Evolutionary conservation across 2,113 vertebrate genomes (phyloP).

Genomic region (Peromyscus maniculatus): DNA sequence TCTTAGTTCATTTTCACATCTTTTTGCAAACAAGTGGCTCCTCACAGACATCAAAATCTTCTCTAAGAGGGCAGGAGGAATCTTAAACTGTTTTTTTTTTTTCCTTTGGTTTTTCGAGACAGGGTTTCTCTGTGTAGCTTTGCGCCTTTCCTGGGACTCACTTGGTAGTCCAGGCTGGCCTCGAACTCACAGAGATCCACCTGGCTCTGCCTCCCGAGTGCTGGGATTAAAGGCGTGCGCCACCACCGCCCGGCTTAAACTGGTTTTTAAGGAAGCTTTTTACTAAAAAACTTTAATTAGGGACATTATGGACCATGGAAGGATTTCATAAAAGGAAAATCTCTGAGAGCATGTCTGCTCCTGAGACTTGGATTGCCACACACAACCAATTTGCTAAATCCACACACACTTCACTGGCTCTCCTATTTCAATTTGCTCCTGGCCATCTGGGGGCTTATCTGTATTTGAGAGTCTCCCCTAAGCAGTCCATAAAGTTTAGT

Average conservation of each 20-base stretch:
- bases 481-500: conserved; percentile 25
- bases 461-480: conserved; percentile 50
- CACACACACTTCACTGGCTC: not conserved
- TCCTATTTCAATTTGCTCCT: conserved; percentile 4
- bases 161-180: too few species aligned
- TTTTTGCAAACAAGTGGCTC: not conserved
- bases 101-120: too few species aligned
- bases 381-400: not conserved
- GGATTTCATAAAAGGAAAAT: not conserved
- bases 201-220: too few species aligned
- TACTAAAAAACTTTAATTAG: not conserved
- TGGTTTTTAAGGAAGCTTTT: not conserved
- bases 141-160: too few species aligned
- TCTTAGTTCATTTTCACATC: not conserved
- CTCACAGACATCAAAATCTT: not conserved
- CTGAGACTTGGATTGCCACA: not conserved
- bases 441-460: conserved; percentile 37
- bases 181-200: too few species aligned
- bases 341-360: not conserved
- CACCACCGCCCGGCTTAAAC: too few species aligned
- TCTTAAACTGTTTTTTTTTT: not conserved
- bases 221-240: too few species aligned
- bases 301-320: not conserved
- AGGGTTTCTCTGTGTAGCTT: too few species aligned
- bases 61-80: not conserved